Evolutionary conservation across 2,888 invertebrate species (phyloP).

Genomic region (Acleris literana): DNA sequence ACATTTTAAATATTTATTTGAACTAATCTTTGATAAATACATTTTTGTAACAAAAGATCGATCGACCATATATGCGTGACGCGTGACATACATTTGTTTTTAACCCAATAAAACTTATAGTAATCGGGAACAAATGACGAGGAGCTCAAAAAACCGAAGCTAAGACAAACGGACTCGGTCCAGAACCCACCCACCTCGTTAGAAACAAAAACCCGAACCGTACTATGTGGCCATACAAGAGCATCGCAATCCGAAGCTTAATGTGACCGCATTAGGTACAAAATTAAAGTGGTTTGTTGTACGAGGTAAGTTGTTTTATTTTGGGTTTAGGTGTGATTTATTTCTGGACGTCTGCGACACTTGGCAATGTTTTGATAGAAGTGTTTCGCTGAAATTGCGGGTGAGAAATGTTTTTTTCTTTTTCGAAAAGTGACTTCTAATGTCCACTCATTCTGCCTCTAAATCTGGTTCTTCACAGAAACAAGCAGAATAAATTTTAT

Average conservation of each 20-base stretch:
- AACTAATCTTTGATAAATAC: too few species aligned
- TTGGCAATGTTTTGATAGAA: conserved; percentile 37
- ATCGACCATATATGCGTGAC: not conserved
- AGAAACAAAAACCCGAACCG: not conserved
- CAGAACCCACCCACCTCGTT: conserved; percentile 36
- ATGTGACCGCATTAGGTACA: not conserved
- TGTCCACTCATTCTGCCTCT: not conserved
- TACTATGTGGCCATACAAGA: conserved; percentile 3
- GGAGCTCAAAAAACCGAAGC: conserved; percentile 32
- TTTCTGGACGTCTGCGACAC: conserved; percentile 24
- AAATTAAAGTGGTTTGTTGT: conserved; percentile 2
- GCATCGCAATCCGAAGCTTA: conserved; percentile 12
- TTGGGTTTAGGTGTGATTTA: conserved; percentile 17
- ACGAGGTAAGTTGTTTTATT: conserved; percentile 5
- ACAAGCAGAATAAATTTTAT: too few species aligned
- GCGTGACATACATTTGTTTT: not conserved
- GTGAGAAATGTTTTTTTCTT: conserved; percentile 5
- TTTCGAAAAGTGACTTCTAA: not conserved
- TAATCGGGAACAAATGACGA: conserved; percentile 31
- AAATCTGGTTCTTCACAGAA: not conserved
- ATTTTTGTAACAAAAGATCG: too few species aligned
- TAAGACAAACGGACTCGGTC: conserved; percentile 30
- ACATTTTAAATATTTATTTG: too few species aligned
- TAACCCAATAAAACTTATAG: conserved; percentile 14
- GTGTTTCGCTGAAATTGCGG: conserved; percentile 32